Base-by-base conservation (phyloP, 2,113 vertebrate species). In the Ammospiza nelsoni region DNA sequence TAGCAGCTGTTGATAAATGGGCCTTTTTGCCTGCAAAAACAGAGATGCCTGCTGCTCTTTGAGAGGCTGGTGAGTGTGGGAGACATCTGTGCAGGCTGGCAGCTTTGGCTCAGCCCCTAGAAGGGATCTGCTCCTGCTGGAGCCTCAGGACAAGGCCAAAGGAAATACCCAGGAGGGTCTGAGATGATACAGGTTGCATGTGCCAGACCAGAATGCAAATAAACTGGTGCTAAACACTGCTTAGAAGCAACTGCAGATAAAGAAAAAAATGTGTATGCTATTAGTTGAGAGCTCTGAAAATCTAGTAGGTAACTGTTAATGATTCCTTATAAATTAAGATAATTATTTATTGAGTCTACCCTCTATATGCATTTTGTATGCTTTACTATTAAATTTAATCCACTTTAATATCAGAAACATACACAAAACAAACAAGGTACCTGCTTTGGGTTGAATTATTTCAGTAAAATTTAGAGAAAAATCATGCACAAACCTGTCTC, bases 401-500 rank as follows among this genome's bases (percentile, higher is more conserved):
- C 1, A 16, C 23, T n/a, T 68, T 46, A 59, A n/a, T 63, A 43
- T 49, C 35, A 62, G 49, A 84, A 43, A 84, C 8, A 22, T 33
- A 43, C 41, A 27, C 18, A 22, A 84, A 78, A 39, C 37, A 59
- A n/a, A n/a, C 12, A 71, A 88, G 24, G 28, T 39, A 75, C 11
- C 27, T 72, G 21, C n/a, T 75, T 63, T 66, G 19, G 4, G 6
- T 57, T 84, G 5, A 4, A 3, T 11, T 39, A 22, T 15, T 35
- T 41, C 11, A 2, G 29, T 33, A 52, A 96, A 69, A 51, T 63
- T 27, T 75, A 95, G 65, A 85, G 58, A 90, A 80, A 86, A 77
- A 37, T 72, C 17, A n/a, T 33, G n/a, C 28, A 95, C 98, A 73
- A 97, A 99, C 99, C 99, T 99, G 98, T 97, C 94, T 97, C 54